Evolutionary conservation across 1,140 invertebrate species (phyloP), one percentile per base, ranked within the genome.

Genomic region (Plectus sambesii): DNA sequence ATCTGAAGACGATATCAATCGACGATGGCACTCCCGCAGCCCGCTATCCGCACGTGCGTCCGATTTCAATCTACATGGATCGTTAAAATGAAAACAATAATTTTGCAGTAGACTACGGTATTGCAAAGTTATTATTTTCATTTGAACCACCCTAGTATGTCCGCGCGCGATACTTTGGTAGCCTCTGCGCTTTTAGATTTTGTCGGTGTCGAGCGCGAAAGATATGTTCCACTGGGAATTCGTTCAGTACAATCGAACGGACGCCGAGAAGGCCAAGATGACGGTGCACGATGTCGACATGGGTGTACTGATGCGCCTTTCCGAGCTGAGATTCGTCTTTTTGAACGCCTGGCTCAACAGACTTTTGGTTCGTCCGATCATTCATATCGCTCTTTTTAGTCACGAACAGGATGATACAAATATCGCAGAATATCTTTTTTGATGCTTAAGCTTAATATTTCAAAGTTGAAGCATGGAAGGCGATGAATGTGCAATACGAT

Each of bases 311-410:
- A 76, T 84, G 0, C 65, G 64, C 9, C 65, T 76, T 24, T 75
- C 75, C 12, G 70, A 72, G 45, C 67, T 77, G 48, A 68, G 72
- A 53, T 69, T 78, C 29, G 67, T 77, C 27, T 79, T 77, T 60
- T 60, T 79, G 12, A 78, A 76, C 63, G 72, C 74, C 45, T 92
- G 87, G 74, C 78, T 93, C 36, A 76, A 74, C 1, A 80, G 82
- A 43, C 75, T 93, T 49, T 66, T 89, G 77, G 83, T 85, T 71
- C 74, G 76, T 73, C 41, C 33, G 36, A n/a, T 38, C 8, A 27
- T 43, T 23, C 3, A 23, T 2, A 6, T 17, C 8, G 22, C 3
- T 30, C 2, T 19, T 2, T 20, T 8, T 22, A 19, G 36, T 42
- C 30, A 33, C 12, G 17, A 12, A 17, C 17, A 33, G 12, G 30